Evolutionary conservation across 2,113 vertebrate species (phyloP), one percentile per base, ranked within the genome.

Genomic region (Megaleporinus macrocephalus): DNA sequence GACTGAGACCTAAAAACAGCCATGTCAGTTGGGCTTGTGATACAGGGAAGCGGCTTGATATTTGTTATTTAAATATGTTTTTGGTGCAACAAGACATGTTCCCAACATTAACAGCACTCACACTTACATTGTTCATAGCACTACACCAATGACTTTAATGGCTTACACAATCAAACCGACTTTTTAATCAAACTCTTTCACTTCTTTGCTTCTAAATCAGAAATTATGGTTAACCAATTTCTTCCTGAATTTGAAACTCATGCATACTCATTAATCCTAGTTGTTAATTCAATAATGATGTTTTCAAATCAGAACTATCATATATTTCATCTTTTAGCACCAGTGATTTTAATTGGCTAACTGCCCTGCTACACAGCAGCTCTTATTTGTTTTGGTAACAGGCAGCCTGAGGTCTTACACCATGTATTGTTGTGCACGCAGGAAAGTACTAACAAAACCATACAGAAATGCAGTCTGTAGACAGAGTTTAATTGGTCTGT

Each of bases 311-410:
- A 79, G 61, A 72, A 18, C 59, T 79, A n/a, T 13, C 55, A 22
- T 4, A 27, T 70, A 41, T 9, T 14, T 14, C 41, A 6, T 71
- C 14, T 29, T 65, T 79, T 79, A 59, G 18, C 36, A 41, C 20
- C 36, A 24, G 66, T 12, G 33, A 70, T 47, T 4, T 24, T 62
- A 72, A 27, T 30, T 15, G 33, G 30, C 33, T 47, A 44, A 44
- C 24, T 44, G 36, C 66, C 55, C 5, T 4, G 53, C 33, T 22
- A 41, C 18, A 44, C 66, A 70, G 24, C 66, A 14, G 24, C 33
- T n/a, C n/a, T 70, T 27, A 47, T 71, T 79, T 71, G 77, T 71
- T 79, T 79, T 79, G 77, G 66, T 71, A 71, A 79, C 66, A 29
- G 33, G 18, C 26, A 18, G 16, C 16, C 36, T 30, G 41, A 15